Conservation (phyloP, 2,113 vertebrate genomes). For the Ptychochromis oligacanthus region DNA sequence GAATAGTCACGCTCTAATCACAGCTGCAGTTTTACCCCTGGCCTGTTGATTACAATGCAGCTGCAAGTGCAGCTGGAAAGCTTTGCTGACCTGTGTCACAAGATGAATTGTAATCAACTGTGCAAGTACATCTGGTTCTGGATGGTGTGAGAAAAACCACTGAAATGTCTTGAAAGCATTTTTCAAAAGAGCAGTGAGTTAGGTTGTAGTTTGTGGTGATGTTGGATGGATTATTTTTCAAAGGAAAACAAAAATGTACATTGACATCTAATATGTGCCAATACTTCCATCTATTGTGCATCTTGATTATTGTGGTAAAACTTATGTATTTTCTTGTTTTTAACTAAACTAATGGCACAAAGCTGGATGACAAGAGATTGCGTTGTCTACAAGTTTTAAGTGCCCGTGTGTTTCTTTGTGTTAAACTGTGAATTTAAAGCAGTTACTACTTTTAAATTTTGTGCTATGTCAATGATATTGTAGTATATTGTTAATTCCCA, state of each 20-base stretch:
- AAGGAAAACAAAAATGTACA: background rate
- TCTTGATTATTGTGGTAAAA: background rate
- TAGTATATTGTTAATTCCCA: background rate
- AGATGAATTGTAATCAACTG: slow-evolving; percentile 66
- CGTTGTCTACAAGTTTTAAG: background rate
- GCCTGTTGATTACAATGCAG: slow-evolving; percentile 70
- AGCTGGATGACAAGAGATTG: background rate
- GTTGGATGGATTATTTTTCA: slow-evolving; percentile 1
- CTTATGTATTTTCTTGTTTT: background rate
- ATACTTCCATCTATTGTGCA: background rate
- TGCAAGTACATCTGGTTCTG: slow-evolving; percentile 58
- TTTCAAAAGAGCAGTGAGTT: slow-evolving; percentile 25
- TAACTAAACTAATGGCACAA: background rate
- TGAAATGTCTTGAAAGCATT: slow-evolving; percentile 24
- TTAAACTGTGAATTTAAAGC: background rate
- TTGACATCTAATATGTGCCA: background rate
- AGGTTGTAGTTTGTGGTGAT: background rate
- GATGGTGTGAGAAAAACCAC: slow-evolving; percentile 36
- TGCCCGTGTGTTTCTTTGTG: background rate
- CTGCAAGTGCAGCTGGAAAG: slow-evolving; percentile 65
- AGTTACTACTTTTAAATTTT: background rate
- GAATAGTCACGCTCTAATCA: slow-evolving; percentile 55
- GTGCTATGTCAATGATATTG: background rate
- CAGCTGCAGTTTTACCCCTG: slow-evolving; percentile 63
- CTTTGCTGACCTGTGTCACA: slow-evolving; percentile 34